phyloP scores from a whole-genome alignment of 2,888 invertebrate species.

The Ormyrus nitidulus region DNA sequence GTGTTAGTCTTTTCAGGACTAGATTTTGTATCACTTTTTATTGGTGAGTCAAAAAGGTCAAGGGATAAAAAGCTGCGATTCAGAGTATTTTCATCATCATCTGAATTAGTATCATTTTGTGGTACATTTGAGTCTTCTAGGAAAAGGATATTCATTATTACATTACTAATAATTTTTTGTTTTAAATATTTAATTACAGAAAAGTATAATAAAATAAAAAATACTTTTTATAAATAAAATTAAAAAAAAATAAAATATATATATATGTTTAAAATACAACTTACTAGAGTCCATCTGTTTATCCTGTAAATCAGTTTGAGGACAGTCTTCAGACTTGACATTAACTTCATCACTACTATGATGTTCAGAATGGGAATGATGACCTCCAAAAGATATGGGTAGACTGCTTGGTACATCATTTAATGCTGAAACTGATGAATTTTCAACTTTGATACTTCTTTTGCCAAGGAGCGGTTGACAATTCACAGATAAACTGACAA shows the following conservation, averaged over 20 bases:
- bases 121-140: neutral
- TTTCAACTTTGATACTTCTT: neutral
- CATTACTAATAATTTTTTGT: no score
- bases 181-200: no score
- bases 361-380: neutral
- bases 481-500: conserved; percentile 49
- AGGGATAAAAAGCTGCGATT: neutral
- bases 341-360: neutral
- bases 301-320: neutral
- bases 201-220: no score
- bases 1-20: neutral
- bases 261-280: no score
- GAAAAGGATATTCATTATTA: no score
- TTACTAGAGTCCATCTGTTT: neutral
- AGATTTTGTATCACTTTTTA: neutral
- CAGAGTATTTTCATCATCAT: neutral
- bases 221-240: no score
- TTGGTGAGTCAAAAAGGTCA: conserved; percentile 1
- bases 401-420: neutral
- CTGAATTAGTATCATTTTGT: neutral
- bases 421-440: neutral
- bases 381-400: conserved; percentile 35
- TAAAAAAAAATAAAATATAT: no score
- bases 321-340: neutral
- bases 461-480: conserved; percentile 12